phyloP scores from a whole-genome alignment of 2,797 vertebrate genomes.

The Telmatherina bonti region DNA sequence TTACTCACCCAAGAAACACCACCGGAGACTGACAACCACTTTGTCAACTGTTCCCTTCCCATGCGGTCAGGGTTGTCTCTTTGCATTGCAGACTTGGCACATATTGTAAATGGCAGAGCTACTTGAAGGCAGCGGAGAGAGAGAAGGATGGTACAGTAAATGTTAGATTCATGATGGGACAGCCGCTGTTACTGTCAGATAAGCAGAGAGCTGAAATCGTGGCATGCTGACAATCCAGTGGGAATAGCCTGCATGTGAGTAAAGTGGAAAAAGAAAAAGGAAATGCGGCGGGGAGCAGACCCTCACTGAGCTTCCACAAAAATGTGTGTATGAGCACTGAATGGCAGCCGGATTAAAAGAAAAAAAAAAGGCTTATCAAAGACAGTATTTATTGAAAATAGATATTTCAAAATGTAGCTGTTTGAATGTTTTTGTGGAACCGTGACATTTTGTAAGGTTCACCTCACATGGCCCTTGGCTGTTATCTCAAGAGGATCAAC shows the following conservation, averaged over 20 bases:
- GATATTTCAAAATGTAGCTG: constrained; percentile 8
- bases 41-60: constrained; percentile 59
- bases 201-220: constrained; percentile 65
- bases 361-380: constrained; percentile 27
- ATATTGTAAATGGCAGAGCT: constrained; percentile 68
- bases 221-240: constrained; percentile 56
- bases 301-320: constrained; percentile 7
- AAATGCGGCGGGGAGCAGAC: constrained; percentile 25
- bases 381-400: constrained; percentile 11
- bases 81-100: constrained; percentile 72
- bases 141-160: constrained; percentile 72
- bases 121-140: constrained; percentile 62
- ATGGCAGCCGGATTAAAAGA: constrained; percentile 8
- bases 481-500: constrained; percentile 18
- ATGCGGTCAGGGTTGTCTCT: constrained; percentile 60
- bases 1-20: constrained; percentile 52
- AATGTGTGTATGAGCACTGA: constrained; percentile 8
- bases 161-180: constrained; percentile 72
- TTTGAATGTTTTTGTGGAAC: constrained; percentile 5
- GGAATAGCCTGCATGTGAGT: constrained; percentile 68
- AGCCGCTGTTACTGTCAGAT: constrained; percentile 75
- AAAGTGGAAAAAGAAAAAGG: constrained; percentile 47
- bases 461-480: constrained; percentile 9
- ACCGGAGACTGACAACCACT: constrained; percentile 67
- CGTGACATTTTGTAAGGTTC: neutral